These are phyloP conservation scores for Neuroterus valhalla DNA, from an alignment of 1,140 invertebrate genomes.

Conservation along the genomic window DNA sequence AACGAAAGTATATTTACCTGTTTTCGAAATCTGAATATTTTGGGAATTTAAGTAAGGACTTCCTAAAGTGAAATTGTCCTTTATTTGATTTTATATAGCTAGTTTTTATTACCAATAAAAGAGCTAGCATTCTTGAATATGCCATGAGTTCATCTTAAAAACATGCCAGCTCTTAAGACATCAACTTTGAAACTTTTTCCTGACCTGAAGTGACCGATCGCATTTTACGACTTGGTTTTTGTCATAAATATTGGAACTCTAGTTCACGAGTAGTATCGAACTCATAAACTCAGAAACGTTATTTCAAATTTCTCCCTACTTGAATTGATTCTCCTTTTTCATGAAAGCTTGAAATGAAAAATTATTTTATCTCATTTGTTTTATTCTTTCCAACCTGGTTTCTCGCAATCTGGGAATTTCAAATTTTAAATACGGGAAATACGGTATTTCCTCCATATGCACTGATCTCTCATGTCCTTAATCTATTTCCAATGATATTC, in stretches of 20 bases:
- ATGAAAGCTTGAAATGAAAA: not conserved
- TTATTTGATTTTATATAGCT: not conserved
- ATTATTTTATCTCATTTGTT: not conserved
- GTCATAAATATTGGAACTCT: slow-evolving; percentile 19
- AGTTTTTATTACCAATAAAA: not conserved
- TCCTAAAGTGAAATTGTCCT: not conserved
- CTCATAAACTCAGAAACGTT: not conserved
- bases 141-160: not conserved
- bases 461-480: too few relatives aligned
- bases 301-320: not conserved
- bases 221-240: slow-evolving; percentile 15
- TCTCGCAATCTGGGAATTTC: too few relatives aligned
- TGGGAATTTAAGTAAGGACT: not conserved
- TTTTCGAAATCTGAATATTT: not conserved
- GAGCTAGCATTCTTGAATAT: not conserved
- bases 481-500: too few relatives aligned
- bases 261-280: not conserved
- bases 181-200: slow-evolving; percentile 21
- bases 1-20: not conserved
- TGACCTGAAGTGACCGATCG: not conserved
- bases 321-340: not conserved
- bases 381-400: too few relatives aligned
- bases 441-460: too few relatives aligned
- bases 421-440: too few relatives aligned
- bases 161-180: not conserved